These are phyloP conservation scores for Eciton burchellii DNA, from an alignment of 1,140 invertebrate genomes.

Conservation along the genomic window DNA sequence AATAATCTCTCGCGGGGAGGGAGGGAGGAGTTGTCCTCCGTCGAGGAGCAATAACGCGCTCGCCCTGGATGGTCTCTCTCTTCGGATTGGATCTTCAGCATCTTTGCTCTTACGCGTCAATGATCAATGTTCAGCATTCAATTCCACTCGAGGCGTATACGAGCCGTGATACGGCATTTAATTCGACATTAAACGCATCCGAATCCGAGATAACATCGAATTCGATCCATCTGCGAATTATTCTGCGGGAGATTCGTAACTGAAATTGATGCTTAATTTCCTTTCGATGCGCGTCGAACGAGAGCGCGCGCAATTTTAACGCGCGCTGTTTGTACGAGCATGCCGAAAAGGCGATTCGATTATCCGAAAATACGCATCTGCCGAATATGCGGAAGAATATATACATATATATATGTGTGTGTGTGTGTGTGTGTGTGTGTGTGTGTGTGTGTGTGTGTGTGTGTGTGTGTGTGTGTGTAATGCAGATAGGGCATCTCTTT, in stretches of 20 bases:
- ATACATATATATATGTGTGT: too few species aligned
- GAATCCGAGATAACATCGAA: not conserved
- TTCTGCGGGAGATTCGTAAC: not conserved
- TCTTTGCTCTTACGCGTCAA: not conserved
- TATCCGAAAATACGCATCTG: not conserved
- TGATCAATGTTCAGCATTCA: not conserved
- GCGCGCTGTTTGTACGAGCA: not conserved
- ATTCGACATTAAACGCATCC: not conserved
- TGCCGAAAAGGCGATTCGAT: not conserved
- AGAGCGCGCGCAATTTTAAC: not conserved
- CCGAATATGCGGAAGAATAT: not conserved
- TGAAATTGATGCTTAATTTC: slow-evolving; percentile 30
- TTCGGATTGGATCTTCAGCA: too few species aligned
- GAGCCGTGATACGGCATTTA: not conserved
- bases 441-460: too few species aligned
- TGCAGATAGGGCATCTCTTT: not conserved
- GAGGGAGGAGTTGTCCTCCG: not conserved
- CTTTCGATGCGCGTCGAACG: not conserved
- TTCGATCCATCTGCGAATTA: not conserved
- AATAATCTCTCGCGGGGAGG: too few species aligned
- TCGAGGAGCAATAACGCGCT: not conserved
- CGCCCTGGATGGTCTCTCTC: too few species aligned
- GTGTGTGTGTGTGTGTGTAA: not conserved
- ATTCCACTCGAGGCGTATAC: slow-evolving; percentile 6
- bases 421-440: too few species aligned